These are phyloP conservation scores for Netelia fuscicornis DNA, from an alignment of 2,888 invertebrate species.

Conservation along the genomic window DNA sequence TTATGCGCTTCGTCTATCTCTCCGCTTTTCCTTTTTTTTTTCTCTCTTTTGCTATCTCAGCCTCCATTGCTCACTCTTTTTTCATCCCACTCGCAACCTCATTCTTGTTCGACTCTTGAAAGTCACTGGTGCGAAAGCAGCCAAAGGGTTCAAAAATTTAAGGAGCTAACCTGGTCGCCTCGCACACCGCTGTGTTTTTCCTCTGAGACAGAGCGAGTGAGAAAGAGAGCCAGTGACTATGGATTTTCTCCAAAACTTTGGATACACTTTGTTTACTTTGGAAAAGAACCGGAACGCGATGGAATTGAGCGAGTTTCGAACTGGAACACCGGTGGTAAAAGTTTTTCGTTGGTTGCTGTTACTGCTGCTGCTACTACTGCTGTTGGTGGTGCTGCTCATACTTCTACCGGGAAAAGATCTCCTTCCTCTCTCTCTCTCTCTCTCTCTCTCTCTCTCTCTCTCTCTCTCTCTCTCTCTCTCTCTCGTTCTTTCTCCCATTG, in stretches of 20 bases:
- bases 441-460: no score
- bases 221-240: conserved; percentile 31
- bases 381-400: conserved; percentile 31
- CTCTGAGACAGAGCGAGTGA: background rate
- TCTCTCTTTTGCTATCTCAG: background rate
- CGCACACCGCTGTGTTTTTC: background rate
- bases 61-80: background rate
- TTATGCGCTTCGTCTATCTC: conserved; percentile 24
- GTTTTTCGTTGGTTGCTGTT: conserved; percentile 51
- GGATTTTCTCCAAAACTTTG: conserved; percentile 58
- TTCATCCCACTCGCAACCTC: background rate
- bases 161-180: conserved; percentile 16
- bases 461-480: background rate
- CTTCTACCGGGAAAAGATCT: conserved; percentile 6
- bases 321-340: conserved; percentile 60
- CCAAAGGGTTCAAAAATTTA: conserved; percentile 54
- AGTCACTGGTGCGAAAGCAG: background rate
- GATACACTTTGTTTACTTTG: conserved; percentile 64
- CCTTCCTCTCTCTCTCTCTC: no score
- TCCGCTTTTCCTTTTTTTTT: background rate
- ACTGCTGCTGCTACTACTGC: conserved; percentile 21
- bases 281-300: conserved; percentile 56
- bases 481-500: background rate
- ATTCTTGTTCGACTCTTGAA: background rate
- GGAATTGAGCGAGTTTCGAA: conserved; percentile 55